These are phyloP conservation scores for Montipora sp. DNA, from an alignment of 64 coral and sea anemone genomes.

Conservation along the genomic window DNA sequence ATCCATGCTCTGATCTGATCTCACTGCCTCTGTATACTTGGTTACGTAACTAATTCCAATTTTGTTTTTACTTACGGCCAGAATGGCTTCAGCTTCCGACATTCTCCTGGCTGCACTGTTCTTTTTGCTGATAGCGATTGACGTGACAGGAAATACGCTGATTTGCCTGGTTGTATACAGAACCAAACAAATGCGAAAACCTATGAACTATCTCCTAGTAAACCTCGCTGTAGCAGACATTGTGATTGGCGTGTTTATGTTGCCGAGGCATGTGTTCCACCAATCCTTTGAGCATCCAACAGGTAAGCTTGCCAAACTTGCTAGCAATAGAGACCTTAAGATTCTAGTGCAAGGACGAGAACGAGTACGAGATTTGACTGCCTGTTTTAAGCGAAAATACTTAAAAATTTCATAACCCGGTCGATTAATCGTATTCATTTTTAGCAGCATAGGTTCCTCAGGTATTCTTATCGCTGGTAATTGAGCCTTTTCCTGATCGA, in stretches of 20 bases:
- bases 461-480: too few relatives aligned
- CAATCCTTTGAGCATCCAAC: constrained; percentile 56
- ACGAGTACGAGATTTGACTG: too few relatives aligned
- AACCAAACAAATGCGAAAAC: constrained; percentile 42
- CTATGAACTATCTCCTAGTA: constrained; percentile 71
- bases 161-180: constrained; percentile 47
- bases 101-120: constrained; percentile 19
- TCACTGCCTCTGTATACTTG: background rate
- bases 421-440: too few relatives aligned
- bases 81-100: constrained; percentile 40
- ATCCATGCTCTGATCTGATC: too few relatives aligned
- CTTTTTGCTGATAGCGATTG: constrained; percentile 26
- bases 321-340: background rate
- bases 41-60: background rate
- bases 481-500: too few relatives aligned
- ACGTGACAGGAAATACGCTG: constrained; percentile 45
- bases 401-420: too few relatives aligned
- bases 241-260: constrained; percentile 66
- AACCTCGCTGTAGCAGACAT: constrained; percentile 71
- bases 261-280: constrained; percentile 68
- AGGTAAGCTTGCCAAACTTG: background rate
- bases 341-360: too few relatives aligned
- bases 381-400: too few relatives aligned
- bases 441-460: too few relatives aligned
- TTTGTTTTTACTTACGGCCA: background rate